Conservation (phyloP, 2,113 vertebrate genomes). For the Scophthalmus maximus region DNA sequence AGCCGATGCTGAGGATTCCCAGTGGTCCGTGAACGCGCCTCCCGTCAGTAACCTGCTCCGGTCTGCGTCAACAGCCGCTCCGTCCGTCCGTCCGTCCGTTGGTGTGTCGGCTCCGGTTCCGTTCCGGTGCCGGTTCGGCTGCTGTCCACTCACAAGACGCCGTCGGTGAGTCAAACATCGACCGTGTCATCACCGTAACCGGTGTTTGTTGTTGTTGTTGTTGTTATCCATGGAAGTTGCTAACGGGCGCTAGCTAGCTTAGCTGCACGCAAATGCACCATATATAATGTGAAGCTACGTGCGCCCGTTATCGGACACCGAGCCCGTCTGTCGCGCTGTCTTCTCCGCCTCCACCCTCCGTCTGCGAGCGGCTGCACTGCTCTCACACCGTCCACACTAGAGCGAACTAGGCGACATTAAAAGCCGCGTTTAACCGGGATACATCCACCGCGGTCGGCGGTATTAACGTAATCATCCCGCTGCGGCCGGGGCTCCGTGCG, state of each 20-base stretch:
- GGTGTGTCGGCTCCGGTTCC: background rate
- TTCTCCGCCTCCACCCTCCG: background rate
- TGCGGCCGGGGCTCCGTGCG: background rate
- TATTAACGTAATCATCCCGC: no score
- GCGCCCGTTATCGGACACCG: conserved; percentile 48
- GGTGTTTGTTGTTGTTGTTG: background rate
- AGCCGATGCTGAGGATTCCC: conserved; percentile 14
- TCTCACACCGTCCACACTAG: fast-evolving
- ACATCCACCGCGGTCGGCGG: fast-evolving
- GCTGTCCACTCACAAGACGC: background rate
- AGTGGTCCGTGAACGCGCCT: conserved; percentile 48
- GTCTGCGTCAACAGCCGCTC: conserved; percentile 54
- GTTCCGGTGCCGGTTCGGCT: background rate
- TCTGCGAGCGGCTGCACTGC: background rate
- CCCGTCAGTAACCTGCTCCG: conserved; percentile 21
- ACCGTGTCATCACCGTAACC: background rate
- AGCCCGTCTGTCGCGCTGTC: background rate
- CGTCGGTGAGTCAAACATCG: conserved; percentile 56
- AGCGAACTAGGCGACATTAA: fast-evolving
- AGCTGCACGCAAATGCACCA: conserved; percentile 28
- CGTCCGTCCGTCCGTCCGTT: background rate
- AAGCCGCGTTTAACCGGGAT: background rate
- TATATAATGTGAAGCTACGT: background rate
- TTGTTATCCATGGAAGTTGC: background rate
- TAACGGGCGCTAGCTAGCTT: conserved; percentile 9